phyloP scores from a whole-genome alignment of 2,113 vertebrate genomes.

The Poecilia latipinna region DNA sequence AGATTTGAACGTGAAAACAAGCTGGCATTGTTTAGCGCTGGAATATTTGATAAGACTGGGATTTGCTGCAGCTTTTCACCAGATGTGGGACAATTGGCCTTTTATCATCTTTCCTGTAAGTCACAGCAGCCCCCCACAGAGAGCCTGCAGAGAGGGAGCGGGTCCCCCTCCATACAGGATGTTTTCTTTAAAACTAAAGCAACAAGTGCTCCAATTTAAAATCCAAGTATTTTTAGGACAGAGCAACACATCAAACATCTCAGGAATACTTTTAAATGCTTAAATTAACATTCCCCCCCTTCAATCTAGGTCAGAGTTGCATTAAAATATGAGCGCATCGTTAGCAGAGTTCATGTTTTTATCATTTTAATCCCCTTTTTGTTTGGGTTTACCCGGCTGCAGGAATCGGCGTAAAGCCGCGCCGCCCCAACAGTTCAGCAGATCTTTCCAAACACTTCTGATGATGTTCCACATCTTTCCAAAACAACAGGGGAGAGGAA shows the following conservation, averaged over 20 bases:
- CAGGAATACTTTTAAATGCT: neutral
- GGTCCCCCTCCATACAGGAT: slow-evolving; percentile 49
- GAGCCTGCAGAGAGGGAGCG: slow-evolving; percentile 36
- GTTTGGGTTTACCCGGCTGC: slow-evolving; percentile 16
- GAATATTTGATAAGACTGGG: slow-evolving; percentile 34
- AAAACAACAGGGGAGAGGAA: slow-evolving; percentile 2
- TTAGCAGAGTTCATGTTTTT: neutral
- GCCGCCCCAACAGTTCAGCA: slow-evolving; percentile 52
- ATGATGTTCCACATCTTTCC: slow-evolving; percentile 38
- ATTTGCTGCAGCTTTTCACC: slow-evolving; percentile 28
- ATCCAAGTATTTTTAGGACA: neutral
- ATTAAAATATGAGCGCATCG: neutral
- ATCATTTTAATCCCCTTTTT: neutral
- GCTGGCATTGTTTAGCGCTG: slow-evolving; percentile 30
- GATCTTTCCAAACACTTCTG: slow-evolving; percentile 41
- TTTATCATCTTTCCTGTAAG: slow-evolving; percentile 51
- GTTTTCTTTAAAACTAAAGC: slow-evolving; percentile 39
- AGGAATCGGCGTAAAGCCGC: slow-evolving; percentile 15
- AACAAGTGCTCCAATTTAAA: slow-evolving; percentile 51
- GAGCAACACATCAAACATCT: neutral
- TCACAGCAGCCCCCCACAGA: slow-evolving; percentile 35
- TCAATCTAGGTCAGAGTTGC: neutral
- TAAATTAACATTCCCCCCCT: neutral
- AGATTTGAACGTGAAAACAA: slow-evolving; percentile 14
- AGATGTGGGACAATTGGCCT: slow-evolving; percentile 57